A percentile compares a stretch with the other conserved stretches of the same genome.
Evolutionary conservation across 2,113 vertebrate genomes (phyloP).

Genomic region (Ammodytes dubius): DNA sequence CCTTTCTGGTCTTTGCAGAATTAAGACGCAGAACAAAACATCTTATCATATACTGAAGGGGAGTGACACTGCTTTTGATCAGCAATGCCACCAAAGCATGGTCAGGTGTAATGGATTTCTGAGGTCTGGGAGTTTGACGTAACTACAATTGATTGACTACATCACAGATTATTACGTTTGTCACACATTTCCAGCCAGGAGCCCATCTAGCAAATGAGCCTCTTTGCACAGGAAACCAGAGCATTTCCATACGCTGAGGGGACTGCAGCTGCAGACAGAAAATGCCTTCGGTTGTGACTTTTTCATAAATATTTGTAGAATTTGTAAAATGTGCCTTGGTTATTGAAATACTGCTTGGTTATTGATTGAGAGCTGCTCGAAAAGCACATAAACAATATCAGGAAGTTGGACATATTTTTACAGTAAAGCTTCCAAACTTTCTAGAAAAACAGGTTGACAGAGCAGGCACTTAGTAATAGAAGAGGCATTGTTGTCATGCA

Average conservation of each 20-base stretch:
- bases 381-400: constrained; percentile 12
- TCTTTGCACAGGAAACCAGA: background rate
- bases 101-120: background rate
- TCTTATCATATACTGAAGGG: background rate
- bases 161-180: background rate
- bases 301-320: background rate
- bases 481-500: background rate
- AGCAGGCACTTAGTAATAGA: background rate
- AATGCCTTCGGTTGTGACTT: background rate
- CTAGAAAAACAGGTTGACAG: constrained; percentile 2
- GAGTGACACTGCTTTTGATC: background rate
- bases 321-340: background rate
- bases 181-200: background rate
- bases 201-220: background rate
- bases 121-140: background rate
- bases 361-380: background rate
- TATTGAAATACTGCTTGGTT: background rate
- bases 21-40: constrained; percentile 12
- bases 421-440: background rate
- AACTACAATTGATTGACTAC: background rate
- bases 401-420: background rate
- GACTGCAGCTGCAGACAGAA: background rate
- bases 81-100: background rate
- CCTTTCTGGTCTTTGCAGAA: constrained; percentile 32
- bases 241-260: background rate